Conservation (phyloP, 2,113 vertebrate genomes). For the Clarias magur region DNA sequence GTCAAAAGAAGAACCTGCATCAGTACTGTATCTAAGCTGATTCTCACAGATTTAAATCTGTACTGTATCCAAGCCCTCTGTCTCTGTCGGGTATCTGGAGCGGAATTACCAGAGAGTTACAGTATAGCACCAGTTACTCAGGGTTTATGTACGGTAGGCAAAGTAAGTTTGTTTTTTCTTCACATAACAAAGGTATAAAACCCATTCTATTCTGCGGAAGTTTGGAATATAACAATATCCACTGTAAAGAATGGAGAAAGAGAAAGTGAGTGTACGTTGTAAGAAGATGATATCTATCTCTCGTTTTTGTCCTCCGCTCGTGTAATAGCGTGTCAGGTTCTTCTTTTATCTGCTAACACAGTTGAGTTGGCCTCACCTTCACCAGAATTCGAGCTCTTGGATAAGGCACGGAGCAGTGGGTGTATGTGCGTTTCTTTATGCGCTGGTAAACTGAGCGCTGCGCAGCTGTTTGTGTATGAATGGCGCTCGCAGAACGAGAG, state of each 20-base stretch:
- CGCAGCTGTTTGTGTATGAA: constrained; percentile 7
- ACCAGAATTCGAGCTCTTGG: not conserved
- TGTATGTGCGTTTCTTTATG: constrained; percentile 21
- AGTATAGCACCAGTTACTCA: not conserved
- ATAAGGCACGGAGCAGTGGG: not conserved
- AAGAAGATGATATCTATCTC: constrained; percentile 1
- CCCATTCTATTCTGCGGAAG: not conserved
- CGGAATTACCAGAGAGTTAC: not conserved
- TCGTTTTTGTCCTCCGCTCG: constrained; percentile 4
- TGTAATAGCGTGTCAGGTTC: constrained; percentile 25
- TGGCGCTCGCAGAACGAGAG: not conserved
- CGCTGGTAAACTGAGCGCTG: constrained; percentile 12
- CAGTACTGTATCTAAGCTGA: not conserved
- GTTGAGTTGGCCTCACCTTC: constrained; percentile 7
- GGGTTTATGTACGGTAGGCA: not conserved
- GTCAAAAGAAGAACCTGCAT: not conserved
- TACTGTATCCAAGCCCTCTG: not conserved
- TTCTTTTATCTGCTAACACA: not conserved
- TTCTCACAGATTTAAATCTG: not conserved
- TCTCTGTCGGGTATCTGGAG: not conserved
- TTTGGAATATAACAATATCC: not conserved
- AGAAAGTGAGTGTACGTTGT: not conserved
- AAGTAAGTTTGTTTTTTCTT: too few species aligned
- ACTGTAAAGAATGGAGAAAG: not conserved
- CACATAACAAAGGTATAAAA: not conserved